A percentile compares a stretch with the other conserved stretches of the same genome.
Evolutionary conservation across 2,888 invertebrate species (phyloP).

Genomic region (Cheilosia vulpina): DNA sequence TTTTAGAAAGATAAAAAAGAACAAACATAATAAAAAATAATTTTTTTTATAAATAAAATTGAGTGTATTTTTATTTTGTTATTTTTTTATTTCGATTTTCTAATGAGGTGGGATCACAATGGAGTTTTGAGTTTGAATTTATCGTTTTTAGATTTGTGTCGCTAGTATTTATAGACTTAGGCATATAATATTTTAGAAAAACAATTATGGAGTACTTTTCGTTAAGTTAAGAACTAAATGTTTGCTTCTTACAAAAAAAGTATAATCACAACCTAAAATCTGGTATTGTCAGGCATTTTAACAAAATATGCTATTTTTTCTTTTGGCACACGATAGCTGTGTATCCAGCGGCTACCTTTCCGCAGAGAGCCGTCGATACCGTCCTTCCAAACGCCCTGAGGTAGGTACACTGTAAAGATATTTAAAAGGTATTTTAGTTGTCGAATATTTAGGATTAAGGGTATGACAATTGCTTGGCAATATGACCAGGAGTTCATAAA

Average conservation of each 20-base stretch:
- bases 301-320: constrained; percentile 93
- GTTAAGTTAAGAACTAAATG: constrained; percentile 36
- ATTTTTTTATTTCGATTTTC: constrained; percentile 55
- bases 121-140: constrained; percentile 70
- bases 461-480: not conserved
- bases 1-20: constrained; percentile 23
- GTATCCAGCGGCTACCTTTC: constrained; percentile 96
- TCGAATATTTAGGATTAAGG: not conserved
- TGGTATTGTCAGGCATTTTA: constrained; percentile 92
- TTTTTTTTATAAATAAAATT: constrained; percentile 32
- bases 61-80: constrained; percentile 17
- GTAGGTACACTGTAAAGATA: constrained; percentile 89
- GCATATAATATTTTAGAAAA: not conserved
- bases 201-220: not conserved
- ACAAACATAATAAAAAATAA: constrained; percentile 13
- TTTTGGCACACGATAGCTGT: constrained; percentile 91
- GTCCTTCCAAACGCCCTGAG: constrained; percentile 96
- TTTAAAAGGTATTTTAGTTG: not conserved
- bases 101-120: constrained; percentile 74
- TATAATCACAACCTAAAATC: constrained; percentile 85
- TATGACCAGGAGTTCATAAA: too few relatives aligned
- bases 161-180: constrained; percentile 14
- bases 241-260: constrained; percentile 29
- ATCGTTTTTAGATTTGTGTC: constrained; percentile 1
- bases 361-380: constrained; percentile 93